Evolutionary conservation across 2,113 vertebrate species (phyloP).

Genomic region (Ailuropoda melanoleuca): DNA sequence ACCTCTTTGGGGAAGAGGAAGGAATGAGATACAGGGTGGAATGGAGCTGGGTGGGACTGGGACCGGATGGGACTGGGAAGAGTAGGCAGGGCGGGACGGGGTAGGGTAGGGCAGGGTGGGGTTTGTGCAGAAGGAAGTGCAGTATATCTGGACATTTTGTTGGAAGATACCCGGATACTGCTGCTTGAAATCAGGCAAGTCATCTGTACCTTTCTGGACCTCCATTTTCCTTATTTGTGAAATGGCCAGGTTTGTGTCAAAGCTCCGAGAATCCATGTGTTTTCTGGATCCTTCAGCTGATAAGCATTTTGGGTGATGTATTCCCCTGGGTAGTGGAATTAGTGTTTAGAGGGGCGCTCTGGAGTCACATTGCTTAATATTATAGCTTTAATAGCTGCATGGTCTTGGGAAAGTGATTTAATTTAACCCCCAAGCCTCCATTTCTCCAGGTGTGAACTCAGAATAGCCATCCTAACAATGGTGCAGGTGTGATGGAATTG

Average conservation of each 20-base stretch:
- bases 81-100: neutral
- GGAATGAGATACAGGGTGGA: neutral
- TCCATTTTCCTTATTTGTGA: conserved; percentile 32
- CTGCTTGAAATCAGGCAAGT: conserved; percentile 64
- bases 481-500: neutral
- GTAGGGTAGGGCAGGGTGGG: neutral
- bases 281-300: neutral
- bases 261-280: neutral
- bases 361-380: neutral
- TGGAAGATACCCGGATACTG: neutral
- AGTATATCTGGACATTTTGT: neutral
- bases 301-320: neutral
- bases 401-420: neutral
- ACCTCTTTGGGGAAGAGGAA: neutral
- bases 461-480: no score
- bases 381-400: neutral
- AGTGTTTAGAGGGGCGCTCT: neutral
- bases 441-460: neutral
- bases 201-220: neutral
- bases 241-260: neutral
- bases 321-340: neutral
- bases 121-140: conserved; percentile 19
- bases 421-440: neutral
- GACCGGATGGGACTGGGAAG: neutral
- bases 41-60: neutral